Conservation (phyloP, 2,113 vertebrate genomes). For the Proterorhinus semilunaris region DNA sequence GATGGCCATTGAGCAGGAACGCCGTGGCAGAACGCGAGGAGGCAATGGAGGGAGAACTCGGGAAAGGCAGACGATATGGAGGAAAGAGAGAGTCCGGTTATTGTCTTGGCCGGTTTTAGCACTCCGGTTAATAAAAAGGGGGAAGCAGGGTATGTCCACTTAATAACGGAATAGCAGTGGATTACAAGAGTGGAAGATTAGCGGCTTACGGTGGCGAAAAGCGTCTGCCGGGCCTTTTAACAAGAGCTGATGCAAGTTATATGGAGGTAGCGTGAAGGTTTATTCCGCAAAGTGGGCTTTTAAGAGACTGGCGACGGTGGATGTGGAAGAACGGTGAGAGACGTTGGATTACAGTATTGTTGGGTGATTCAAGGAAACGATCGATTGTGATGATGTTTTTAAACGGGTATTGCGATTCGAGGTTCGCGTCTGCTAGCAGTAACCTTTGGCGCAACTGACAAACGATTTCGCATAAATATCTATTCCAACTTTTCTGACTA, state of each 20-base stretch:
- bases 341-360: conserved; percentile 5
- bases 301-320: conserved; percentile 74
- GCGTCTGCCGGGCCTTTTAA: conserved; percentile 92
- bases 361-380: not conserved
- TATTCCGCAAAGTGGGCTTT: conserved; percentile 74
- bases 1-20: conserved; percentile 93
- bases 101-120: conserved; percentile 95
- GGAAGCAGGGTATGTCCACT: conserved; percentile 83
- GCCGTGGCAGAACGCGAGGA: conserved; percentile 81
- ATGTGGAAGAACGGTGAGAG: conserved; percentile 69
- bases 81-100: conserved; percentile 74
- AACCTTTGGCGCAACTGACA: too few species aligned
- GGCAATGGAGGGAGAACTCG: conserved; percentile 82
- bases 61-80: conserved; percentile 54
- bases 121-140: conserved; percentile 92
- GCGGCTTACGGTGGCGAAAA: conserved; percentile 91
- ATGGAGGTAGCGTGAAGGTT: conserved; percentile 81
- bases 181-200: conserved; percentile 89
- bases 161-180: conserved; percentile 87
- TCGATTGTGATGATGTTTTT: not conserved
- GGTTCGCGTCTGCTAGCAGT: too few species aligned
- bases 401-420: too few species aligned
- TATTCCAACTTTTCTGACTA: too few species aligned
- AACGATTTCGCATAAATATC: too few species aligned
- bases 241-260: conserved; percentile 86